A percentile compares a stretch with the other conserved stretches of the same genome.
phyloP scores from a whole-genome alignment of 2,113 vertebrate species.

The Acinonyx jubatus region DNA sequence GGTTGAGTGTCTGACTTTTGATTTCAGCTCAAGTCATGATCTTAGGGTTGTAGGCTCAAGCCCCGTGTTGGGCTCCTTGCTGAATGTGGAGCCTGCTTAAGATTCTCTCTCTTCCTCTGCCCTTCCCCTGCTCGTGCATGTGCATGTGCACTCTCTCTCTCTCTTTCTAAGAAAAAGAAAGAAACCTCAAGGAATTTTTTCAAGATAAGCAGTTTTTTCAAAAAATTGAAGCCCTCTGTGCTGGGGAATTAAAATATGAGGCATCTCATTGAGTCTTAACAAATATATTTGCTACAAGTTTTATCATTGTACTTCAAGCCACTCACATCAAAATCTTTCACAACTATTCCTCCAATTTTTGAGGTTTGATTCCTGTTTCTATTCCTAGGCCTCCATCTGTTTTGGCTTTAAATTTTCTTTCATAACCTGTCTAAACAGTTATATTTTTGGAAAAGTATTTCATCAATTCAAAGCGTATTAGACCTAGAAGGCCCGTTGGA shows the following conservation, averaged over 20 bases:
- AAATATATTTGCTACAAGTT: constrained; percentile 26
- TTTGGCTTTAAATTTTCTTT: constrained; percentile 36
- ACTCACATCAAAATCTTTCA: constrained; percentile 44
- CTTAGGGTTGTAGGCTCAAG: too few species aligned
- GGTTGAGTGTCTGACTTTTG: too few species aligned
- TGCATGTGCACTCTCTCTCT: too few species aligned
- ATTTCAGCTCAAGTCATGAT: too few species aligned
- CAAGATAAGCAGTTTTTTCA: not conserved
- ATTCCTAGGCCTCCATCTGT: constrained; percentile 61
- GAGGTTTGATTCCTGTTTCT: constrained; percentile 62
- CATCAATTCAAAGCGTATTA: not conserved
- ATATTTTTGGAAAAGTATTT: not conserved
- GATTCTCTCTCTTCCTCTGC: too few species aligned
- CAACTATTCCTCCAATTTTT: constrained; percentile 34
- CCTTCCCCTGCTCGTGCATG: too few species aligned
- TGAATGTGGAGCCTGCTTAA: too few species aligned
- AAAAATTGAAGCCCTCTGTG: not conserved
- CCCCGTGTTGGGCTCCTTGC: too few species aligned
- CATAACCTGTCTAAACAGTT: constrained; percentile 58
- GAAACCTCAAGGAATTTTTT: not conserved
- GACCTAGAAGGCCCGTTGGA: not conserved
- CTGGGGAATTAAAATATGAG: constrained; percentile 9
- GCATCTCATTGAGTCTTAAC: not conserved
- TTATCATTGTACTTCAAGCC: constrained; percentile 37
- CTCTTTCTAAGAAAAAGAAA: too few species aligned